Evolutionary conservation across 2,113 vertebrate species (phyloP).

Genomic region (Oreochromis aureus): DNA sequence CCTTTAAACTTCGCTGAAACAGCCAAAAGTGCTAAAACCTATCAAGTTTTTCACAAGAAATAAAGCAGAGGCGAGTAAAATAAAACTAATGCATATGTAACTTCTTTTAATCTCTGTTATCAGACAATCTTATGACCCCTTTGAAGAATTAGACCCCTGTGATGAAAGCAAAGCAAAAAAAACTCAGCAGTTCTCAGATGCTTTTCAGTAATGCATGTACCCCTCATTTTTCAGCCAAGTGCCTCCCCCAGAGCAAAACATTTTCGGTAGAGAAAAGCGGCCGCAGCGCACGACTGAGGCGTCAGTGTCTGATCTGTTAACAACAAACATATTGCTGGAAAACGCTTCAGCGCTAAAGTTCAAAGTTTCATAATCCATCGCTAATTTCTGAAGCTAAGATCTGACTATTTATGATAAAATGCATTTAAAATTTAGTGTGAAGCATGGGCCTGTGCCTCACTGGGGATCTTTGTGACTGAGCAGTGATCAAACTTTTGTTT

Average conservation of each 20-base stretch:
- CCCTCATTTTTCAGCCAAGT: not conserved
- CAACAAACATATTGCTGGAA: not conserved
- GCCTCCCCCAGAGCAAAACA: not conserved
- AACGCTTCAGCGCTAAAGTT: rapidly evolving
- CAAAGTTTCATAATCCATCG: not conserved
- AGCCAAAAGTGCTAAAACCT: not conserved
- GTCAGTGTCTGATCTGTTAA: not conserved
- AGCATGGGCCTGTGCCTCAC: not conserved
- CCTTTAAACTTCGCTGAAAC: not conserved
- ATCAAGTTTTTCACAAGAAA: not conserved
- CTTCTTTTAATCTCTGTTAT: not conserved
- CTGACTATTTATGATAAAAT: not conserved
- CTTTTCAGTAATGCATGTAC: not conserved
- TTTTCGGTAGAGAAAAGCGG: rapidly evolving
- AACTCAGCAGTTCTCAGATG: not conserved
- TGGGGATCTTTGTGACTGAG: not conserved
- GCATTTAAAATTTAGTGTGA: not conserved
- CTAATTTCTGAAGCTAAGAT: not conserved
- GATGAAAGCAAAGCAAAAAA: not conserved
- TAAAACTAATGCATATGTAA: not conserved
- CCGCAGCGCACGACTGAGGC: not conserved
- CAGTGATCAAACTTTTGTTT: not conserved
- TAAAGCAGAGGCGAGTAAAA: not conserved
- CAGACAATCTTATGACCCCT: not conserved
- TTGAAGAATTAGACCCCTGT: not conserved